Base-by-base conservation (phyloP, 2,888 invertebrate genomes). In the Oscheius sp. region DNA sequence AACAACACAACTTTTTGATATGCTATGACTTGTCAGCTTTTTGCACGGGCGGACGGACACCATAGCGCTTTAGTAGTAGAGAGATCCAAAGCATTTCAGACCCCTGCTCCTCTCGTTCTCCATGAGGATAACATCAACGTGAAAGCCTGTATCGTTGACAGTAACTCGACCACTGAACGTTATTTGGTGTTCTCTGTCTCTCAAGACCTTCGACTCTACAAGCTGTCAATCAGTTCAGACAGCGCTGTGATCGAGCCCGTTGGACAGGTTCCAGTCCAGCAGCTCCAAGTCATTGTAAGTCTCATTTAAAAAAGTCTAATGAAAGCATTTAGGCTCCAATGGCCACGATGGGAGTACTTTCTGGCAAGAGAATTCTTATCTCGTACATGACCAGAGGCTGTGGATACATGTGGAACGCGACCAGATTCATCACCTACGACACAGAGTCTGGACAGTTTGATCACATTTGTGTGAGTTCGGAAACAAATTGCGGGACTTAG, bases 121-220 rank as follows among this genome's bases (percentile, higher is more conserved):
- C 60, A 60, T 35, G 60, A 60, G 10, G 63, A 63, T 21, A 63
- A 63, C 10, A 48, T 63, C 13, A 63, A 63, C 29, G 63, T 63
- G 2, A n/a, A 32, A 11, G 32, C 47, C 9, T n/a, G 47, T 3
- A 32, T 63, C n/a, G 21, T 47, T 21, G 63, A 63, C 33, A 63
- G 63, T 29, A 63, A 48, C 29, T 47, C 42, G 42, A 21, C 63
- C 13, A 63, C 7, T 29, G 63, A 63, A 21, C 13, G 63, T 2
- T 63, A 63, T n/a, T 29, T 63, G 48, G 48, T 63, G 11, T 48
- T 63, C 48, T 63, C 63, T 13, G 50, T 63, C 48, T 29, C 29
- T 29, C 50, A 48, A n/a, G 48, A 63, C 21, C 63, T 63, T n/a
- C 48, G 48, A 13, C 48, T 63, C 48, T 63, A 63, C 33, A 47